Percentiles rank a stretch among this genome's conserved stretches.
These are phyloP conservation scores for Chelonia mydas DNA, from an alignment of 2,797 vertebrate species.

Conservation along the genomic window DNA sequence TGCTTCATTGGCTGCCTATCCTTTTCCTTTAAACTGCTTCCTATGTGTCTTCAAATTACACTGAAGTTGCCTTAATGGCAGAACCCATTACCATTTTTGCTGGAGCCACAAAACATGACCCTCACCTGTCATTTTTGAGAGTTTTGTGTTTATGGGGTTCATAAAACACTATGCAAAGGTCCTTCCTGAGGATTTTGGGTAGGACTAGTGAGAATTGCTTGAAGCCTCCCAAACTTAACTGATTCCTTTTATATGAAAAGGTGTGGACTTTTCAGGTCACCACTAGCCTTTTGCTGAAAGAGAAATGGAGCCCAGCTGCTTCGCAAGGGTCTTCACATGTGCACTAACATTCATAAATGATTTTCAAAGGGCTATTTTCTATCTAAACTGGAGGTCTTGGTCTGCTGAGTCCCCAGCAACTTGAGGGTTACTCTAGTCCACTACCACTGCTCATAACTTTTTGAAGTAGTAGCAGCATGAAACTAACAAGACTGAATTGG, in stretches of 20 bases:
- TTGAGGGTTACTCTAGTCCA: slow-evolving; percentile 33
- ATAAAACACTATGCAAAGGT: not conserved
- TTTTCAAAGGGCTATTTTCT: slow-evolving; percentile 41
- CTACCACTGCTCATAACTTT: slow-evolving; percentile 7
- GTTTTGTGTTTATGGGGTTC: not conserved
- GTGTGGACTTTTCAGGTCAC: not conserved
- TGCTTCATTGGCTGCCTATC: not conserved
- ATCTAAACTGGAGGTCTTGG: slow-evolving; percentile 43
- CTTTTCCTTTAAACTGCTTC: not conserved
- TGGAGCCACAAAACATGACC: not conserved
- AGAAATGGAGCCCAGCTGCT: not conserved
- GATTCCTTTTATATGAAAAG: not conserved
- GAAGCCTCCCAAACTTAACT: not conserved
- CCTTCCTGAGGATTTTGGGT: not conserved
- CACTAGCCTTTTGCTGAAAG: not conserved
- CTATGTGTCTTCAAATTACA: not conserved
- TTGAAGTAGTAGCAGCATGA: slow-evolving; percentile 45
- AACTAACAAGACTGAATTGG: slow-evolving; percentile 31
- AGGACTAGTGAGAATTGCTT: not conserved
- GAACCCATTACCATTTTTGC: not conserved
- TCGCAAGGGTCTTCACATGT: not conserved
- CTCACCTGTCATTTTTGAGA: not conserved
- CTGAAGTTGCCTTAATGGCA: not conserved
- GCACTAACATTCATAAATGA: slow-evolving; percentile 38
- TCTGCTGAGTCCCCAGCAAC: slow-evolving; percentile 39